Conservation (phyloP, 2,888 invertebrate species). For the Microplitis manilae region DNA sequence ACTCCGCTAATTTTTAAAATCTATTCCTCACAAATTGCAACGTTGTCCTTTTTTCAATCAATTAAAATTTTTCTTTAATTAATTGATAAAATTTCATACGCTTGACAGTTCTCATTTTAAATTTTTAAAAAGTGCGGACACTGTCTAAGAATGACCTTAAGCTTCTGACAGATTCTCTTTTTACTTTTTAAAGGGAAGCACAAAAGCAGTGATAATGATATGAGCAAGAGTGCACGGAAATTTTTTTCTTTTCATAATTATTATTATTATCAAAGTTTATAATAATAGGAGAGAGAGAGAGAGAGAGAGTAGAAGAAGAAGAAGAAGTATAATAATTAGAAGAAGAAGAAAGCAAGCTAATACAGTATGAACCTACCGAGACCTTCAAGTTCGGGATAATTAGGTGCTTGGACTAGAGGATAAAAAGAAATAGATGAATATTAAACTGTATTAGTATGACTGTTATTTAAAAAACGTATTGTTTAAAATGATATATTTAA, state of each 20-base stretch:
- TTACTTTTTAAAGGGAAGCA: neutral
- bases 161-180: too few relatives aligned
- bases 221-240: neutral
- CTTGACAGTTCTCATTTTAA: too few relatives aligned
- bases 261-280: neutral
- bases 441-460: slow-evolving; percentile 67
- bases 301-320: slow-evolving; percentile 40
- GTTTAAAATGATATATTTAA: slow-evolving; percentile 31
- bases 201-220: neutral
- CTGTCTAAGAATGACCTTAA: too few relatives aligned
- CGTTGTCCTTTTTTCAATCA: too few relatives aligned
- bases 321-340: slow-evolving; percentile 32
- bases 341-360: slow-evolving; percentile 63
- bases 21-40: too few relatives aligned
- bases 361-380: slow-evolving; percentile 75
- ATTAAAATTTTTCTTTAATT: too few relatives aligned
- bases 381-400: slow-evolving; percentile 77
- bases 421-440: slow-evolving; percentile 70
- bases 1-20: too few relatives aligned
- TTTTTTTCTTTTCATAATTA: neutral
- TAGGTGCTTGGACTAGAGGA: slow-evolving; percentile 76
- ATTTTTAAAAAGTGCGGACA: too few relatives aligned
- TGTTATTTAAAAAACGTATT: slow-evolving; percentile 10
- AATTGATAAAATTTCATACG: too few relatives aligned
- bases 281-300: slow-evolving; percentile 22